Base-by-base conservation (phyloP, 2,888 invertebrate genomes). In the Yponomeuta cagnagella region DNA sequence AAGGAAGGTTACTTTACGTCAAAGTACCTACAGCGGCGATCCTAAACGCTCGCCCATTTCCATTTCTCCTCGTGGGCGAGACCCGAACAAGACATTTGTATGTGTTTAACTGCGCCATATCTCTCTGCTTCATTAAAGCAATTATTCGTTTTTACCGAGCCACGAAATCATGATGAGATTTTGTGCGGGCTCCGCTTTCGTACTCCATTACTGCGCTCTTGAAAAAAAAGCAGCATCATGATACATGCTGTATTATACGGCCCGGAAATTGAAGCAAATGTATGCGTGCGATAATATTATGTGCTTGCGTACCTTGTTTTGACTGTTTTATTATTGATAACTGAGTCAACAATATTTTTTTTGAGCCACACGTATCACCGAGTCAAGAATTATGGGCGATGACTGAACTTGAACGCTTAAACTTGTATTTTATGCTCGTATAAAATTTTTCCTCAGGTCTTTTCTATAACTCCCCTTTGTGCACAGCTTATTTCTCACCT, bases 71-170 rank as follows among this genome's bases (percentile, higher is more conserved):
- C 33, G 31, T 23, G 52, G 52, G 15, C 52, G 52, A 30, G n/a
- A 31, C 15, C n/a, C n/a, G 68, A 68, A 68, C 43, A 68, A 68
- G 68, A 48, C 68, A 68, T 68, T 37, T 48, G 48, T 68, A 48
- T 68, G 43, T 43, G 68, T 23, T 68, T 43, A 68, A 23, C 65
- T 37, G 68, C 23, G 68, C 68, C n/a, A 43, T 48, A 37, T 68
- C 37, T 43, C 37, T 48, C 48, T 33, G 68, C 23, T 68, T 68
- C 68, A 68, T 68, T 68, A 68, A 37, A 68, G 37, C 48, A 48
- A 68, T 68, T 10, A 68, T 48, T 48, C 68, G 68, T 37, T n/a
- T n/a, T 68, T 48, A 15, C 68, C 10, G 10, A 68, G 12, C 65
- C 8, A 31, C 52, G 15, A 58, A 58, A 58, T 58, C 52, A 58